These are phyloP conservation scores for Epinephelus coioides DNA, from an alignment of 2,797 vertebrate species.

Conservation along the genomic window DNA sequence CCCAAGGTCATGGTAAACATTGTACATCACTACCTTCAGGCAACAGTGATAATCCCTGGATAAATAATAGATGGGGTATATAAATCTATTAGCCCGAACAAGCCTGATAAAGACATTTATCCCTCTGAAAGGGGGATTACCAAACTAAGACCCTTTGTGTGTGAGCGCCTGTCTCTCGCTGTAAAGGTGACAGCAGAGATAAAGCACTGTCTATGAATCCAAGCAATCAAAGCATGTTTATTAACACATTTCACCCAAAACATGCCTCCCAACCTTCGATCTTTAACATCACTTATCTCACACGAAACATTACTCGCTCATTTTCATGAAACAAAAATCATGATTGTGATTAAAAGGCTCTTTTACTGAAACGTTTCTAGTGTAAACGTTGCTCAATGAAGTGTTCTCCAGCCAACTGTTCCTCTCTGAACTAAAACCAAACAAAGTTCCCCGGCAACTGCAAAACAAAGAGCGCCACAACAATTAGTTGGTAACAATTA, in stretches of 20 bases:
- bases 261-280: neutral
- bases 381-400: slow-evolving; percentile 57
- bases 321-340: slow-evolving; percentile 7
- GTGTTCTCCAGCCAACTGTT: slow-evolving; percentile 75
- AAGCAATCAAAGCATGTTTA: slow-evolving; percentile 28
- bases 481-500: slow-evolving; percentile 82
- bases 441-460: slow-evolving; percentile 74
- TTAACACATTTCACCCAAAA: slow-evolving; percentile 14
- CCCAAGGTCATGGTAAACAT: slow-evolving; percentile 78
- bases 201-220: slow-evolving; percentile 12
- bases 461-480: slow-evolving; percentile 74
- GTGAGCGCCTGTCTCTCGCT: slow-evolving; percentile 5
- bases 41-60: slow-evolving; percentile 69
- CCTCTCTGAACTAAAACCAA: slow-evolving; percentile 65
- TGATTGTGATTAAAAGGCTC: slow-evolving; percentile 63
- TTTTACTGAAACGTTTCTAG: slow-evolving; percentile 49
- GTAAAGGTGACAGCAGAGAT: slow-evolving; percentile 23
- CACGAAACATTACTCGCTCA: slow-evolving; percentile 13
- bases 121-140: slow-evolving; percentile 64
- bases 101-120: slow-evolving; percentile 71
- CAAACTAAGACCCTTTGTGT: slow-evolving; percentile 41
- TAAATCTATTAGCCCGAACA: slow-evolving; percentile 75
- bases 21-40: slow-evolving; percentile 68
- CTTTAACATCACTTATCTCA: slow-evolving; percentile 40
- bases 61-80: slow-evolving; percentile 80